Evolutionary conservation across 2,888 invertebrate species (phyloP).

Genomic region (Dusona sp.): DNA sequence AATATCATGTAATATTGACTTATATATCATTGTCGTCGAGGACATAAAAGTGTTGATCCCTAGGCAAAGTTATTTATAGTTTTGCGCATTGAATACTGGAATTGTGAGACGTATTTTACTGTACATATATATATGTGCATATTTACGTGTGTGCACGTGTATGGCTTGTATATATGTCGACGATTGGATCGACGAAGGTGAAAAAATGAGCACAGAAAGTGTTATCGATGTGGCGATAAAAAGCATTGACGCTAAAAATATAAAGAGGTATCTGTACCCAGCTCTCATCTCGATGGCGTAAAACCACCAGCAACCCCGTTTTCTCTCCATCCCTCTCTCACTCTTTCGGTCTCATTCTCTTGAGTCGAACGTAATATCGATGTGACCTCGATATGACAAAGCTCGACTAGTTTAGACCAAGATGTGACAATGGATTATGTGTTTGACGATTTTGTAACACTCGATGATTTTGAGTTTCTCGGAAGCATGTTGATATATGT

Average conservation of each 20-base stretch:
- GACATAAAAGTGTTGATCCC: slow-evolving; percentile 55
- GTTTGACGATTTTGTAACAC: slow-evolving; percentile 50
- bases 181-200: slow-evolving; percentile 52
- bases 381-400: slow-evolving; percentile 78
- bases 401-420: slow-evolving; percentile 47
- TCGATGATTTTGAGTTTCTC: slow-evolving; percentile 30
- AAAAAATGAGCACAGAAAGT: slow-evolving; percentile 53
- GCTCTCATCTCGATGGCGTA: slow-evolving; percentile 76
- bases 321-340: slow-evolving; percentile 35
- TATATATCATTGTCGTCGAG: slow-evolving; percentile 23
- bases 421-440: slow-evolving; percentile 36
- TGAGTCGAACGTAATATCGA: slow-evolving; percentile 74
- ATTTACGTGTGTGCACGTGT: not conserved
- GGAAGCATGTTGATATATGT: not conserved
- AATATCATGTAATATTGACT: not conserved
- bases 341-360: slow-evolving; percentile 62
- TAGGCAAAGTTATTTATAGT: slow-evolving; percentile 52
- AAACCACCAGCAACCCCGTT: slow-evolving; percentile 70
- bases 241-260: slow-evolving; percentile 66
- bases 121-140: not conserved
- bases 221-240: slow-evolving; percentile 63
- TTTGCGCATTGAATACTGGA: slow-evolving; percentile 46
- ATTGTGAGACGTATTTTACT: slow-evolving; percentile 5
- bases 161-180: slow-evolving; percentile 21
- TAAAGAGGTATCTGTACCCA: slow-evolving; percentile 52